Evolutionary conservation across 2,797 vertebrate genomes (phyloP).

Genomic region (Distichodus sexfasciatus): DNA sequence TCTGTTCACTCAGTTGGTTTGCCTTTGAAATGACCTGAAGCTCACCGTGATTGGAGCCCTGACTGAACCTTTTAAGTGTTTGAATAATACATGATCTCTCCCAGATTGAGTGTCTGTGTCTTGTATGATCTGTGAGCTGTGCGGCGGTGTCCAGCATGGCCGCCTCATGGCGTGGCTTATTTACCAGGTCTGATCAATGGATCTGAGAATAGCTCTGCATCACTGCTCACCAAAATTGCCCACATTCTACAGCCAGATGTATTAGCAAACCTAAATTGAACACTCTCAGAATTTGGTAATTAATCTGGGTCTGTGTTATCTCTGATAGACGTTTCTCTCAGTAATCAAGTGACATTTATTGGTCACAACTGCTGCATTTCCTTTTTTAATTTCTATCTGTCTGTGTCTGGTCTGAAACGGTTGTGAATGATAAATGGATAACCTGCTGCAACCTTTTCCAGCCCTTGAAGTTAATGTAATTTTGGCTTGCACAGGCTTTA

Average conservation of each 20-base stretch:
- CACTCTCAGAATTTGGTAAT: background rate
- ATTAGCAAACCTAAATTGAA: constrained; percentile 15
- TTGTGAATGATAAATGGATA: background rate
- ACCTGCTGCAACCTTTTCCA: background rate
- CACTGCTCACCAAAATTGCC: background rate
- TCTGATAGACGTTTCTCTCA: background rate
- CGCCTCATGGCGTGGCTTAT: constrained; percentile 23
- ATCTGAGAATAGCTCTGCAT: constrained; percentile 18
- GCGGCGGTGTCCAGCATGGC: constrained; percentile 22
- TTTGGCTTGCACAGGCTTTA: background rate
- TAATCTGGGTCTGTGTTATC: background rate
- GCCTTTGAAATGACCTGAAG: constrained; percentile 33
- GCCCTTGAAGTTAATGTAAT: background rate
- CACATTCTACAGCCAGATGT: background rate
- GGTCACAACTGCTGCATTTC: too few relatives aligned
- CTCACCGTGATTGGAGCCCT: constrained; percentile 33
- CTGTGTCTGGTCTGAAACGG: background rate
- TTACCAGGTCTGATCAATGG: constrained; percentile 33
- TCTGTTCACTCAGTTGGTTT: constrained; percentile 15
- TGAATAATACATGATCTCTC: constrained; percentile 43
- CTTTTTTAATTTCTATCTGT: too few relatives aligned
- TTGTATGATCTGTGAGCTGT: constrained; percentile 36
- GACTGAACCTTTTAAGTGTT: constrained; percentile 39
- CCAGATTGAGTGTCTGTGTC: constrained; percentile 43
- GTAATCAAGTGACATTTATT: background rate